Conservation (phyloP, 2,888 invertebrate genomes). For the Carpatolechia fugitivella region DNA sequence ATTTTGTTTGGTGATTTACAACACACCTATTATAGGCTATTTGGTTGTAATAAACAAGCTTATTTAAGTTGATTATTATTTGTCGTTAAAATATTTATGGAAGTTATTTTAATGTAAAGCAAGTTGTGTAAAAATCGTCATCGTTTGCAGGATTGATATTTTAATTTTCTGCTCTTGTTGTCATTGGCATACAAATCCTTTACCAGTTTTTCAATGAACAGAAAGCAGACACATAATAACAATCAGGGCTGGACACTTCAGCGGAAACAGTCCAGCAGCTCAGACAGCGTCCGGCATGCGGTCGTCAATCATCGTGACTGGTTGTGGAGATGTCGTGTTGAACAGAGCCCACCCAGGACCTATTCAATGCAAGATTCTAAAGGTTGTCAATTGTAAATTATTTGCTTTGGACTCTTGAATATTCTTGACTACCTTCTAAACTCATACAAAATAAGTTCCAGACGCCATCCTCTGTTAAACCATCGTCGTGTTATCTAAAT, state of each 20-base stretch:
- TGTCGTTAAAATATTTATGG: neutral
- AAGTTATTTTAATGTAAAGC: too few species aligned
- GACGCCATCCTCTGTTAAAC: neutral
- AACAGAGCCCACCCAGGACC: conserved; percentile 44
- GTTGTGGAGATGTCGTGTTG: conserved; percentile 45
- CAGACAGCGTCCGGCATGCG: conserved; percentile 41
- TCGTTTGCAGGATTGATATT: too few species aligned
- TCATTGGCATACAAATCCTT: neutral
- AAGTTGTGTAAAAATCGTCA: too few species aligned
- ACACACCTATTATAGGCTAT: neutral
- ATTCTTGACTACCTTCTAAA: too few species aligned
- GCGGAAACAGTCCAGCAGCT: conserved; percentile 27
- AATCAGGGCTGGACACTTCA: conserved; percentile 15
- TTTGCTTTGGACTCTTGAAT: too few species aligned
- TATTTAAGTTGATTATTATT: neutral
- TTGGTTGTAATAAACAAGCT: neutral
- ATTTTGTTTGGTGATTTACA: neutral
- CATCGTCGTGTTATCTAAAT: neutral
- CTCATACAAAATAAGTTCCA: too few species aligned
- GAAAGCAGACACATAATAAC: neutral
- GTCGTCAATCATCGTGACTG: conserved; percentile 61
- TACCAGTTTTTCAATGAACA: neutral
- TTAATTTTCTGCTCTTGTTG: too few species aligned
- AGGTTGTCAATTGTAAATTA: neutral
- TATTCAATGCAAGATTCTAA: conserved; percentile 29